Conservation (phyloP, 2,113 vertebrate genomes). For the Heterochromis multidens region DNA sequence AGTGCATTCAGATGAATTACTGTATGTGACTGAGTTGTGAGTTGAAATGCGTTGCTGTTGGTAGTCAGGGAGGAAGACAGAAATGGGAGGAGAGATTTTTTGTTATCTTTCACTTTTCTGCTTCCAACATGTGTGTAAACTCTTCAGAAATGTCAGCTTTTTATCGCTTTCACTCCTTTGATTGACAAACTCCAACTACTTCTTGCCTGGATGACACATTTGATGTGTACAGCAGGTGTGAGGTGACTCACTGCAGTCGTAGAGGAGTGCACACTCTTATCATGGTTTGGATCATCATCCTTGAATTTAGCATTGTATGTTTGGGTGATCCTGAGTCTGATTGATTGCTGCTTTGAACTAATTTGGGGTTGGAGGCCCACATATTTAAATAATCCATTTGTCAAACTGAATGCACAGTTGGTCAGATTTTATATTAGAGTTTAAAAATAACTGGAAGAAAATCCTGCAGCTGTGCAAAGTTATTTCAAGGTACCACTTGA, state of each 20-base stretch:
- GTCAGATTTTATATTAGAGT: neutral
- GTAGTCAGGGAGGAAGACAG: neutral
- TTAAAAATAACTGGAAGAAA: neutral
- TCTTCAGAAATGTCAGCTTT: neutral
- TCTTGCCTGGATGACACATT: neutral
- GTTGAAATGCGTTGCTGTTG: accelerated
- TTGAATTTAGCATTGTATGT: neutral
- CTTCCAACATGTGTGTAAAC: neutral
- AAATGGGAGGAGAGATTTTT: no score
- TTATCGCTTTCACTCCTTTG: neutral
- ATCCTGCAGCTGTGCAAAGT: neutral
- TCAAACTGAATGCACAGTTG: neutral
- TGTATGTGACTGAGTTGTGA: accelerated
- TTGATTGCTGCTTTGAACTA: neutral
- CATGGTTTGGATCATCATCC: neutral
- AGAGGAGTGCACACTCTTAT: accelerated
- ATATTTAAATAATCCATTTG: neutral
- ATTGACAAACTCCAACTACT: neutral
- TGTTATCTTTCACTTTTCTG: no score
- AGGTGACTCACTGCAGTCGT: neutral
- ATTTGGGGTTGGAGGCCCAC: neutral
- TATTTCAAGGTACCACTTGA: neutral
- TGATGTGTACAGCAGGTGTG: neutral
- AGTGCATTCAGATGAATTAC: no score
- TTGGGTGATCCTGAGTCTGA: neutral